Conservation (phyloP, 2,888 invertebrate species). For the Polylopha cassiicola region DNA sequence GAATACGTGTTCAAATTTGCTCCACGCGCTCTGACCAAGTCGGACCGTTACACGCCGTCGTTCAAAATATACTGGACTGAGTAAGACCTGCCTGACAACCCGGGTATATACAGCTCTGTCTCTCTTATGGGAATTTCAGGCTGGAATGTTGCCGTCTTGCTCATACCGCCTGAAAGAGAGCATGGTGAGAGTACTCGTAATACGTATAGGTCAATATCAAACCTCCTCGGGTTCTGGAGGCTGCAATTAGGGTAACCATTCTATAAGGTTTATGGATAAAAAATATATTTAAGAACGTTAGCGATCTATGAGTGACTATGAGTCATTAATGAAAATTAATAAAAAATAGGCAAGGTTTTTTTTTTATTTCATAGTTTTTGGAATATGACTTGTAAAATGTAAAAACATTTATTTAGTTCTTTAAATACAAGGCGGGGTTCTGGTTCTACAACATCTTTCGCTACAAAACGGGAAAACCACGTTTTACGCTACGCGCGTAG, state of each 20-base stretch:
- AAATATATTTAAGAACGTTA: slow-evolving; percentile 3
- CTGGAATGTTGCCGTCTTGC: slow-evolving; percentile 39
- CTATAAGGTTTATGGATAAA: slow-evolving; percentile 22
- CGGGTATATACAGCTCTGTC: slow-evolving; percentile 46
- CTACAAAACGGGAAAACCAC: too few relatives aligned
- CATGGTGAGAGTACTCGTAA: slow-evolving; percentile 63
- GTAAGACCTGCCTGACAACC: slow-evolving; percentile 54
- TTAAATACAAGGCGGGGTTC: too few relatives aligned
- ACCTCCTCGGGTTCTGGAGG: slow-evolving; percentile 74
- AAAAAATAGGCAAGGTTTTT: too few relatives aligned
- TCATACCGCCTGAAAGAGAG: slow-evolving; percentile 63
- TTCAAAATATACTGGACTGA: slow-evolving; percentile 63
- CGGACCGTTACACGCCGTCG: slow-evolving; percentile 51
- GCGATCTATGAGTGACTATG: too few relatives aligned
- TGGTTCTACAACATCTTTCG: too few relatives aligned
- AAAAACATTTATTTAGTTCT: too few relatives aligned
- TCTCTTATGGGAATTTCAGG: slow-evolving; percentile 29
- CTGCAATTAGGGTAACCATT: slow-evolving; percentile 66
- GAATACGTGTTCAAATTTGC: slow-evolving; percentile 40
- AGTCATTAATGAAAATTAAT: too few relatives aligned
- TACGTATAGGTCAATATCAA: slow-evolving; percentile 78
- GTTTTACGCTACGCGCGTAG: too few relatives aligned
- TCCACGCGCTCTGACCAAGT: slow-evolving; percentile 32
- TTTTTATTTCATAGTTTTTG: too few relatives aligned
- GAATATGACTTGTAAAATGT: too few relatives aligned